Percentiles rank a stretch among this genome's conserved stretches.
Evolutionary conservation across 2,888 invertebrate species (phyloP).

Genomic region (Drosophila kokeensis): DNA sequence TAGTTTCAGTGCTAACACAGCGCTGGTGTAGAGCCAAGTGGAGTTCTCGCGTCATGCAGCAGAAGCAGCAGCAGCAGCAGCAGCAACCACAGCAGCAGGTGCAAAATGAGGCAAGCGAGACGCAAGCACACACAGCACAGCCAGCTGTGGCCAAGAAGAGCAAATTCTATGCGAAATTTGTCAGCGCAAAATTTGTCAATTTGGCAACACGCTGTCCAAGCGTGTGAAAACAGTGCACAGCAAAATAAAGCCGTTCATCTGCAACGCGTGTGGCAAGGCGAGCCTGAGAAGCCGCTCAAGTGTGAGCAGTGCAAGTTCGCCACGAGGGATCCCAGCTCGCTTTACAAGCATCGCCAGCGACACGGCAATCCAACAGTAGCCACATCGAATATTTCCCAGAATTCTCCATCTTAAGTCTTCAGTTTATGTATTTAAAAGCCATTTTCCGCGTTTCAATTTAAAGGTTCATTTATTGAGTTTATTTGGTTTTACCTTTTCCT

Average conservation of each 20-base stretch:
- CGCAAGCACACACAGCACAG: slow-evolving; percentile 36
- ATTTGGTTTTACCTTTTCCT: slow-evolving; percentile 45
- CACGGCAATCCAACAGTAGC: slow-evolving; percentile 76
- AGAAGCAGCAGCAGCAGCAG: slow-evolving; percentile 30
- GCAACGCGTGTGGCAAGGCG: slow-evolving; percentile 90
- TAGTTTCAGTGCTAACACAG: too few relatives aligned
- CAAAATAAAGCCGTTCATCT: slow-evolving; percentile 90
- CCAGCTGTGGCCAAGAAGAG: slow-evolving; percentile 64
- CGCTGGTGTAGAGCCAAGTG: slow-evolving; percentile 87
- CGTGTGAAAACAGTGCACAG: slow-evolving; percentile 91
- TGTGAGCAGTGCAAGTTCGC: slow-evolving; percentile 89
- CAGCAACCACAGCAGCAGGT: slow-evolving; percentile 40
- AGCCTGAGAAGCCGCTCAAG: slow-evolving; percentile 90
- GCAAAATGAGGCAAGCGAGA: slow-evolving; percentile 26
- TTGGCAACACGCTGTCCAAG: slow-evolving; percentile 88
- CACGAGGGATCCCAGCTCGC: slow-evolving; percentile 91
- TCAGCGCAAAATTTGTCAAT: slow-evolving; percentile 89
- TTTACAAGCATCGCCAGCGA: slow-evolving; percentile 88
- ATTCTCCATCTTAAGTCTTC: background rate
- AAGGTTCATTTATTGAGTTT: slow-evolving; percentile 75
- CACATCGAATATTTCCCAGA: slow-evolving; percentile 71
- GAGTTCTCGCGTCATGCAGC: slow-evolving; percentile 78
- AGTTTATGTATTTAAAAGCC: background rate
- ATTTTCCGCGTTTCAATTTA: slow-evolving; percentile 46
- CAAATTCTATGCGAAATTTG: slow-evolving; percentile 88